Evolutionary conservation across 2,113 vertebrate species (phyloP).

Genomic region (Micronisus gabar): DNA sequence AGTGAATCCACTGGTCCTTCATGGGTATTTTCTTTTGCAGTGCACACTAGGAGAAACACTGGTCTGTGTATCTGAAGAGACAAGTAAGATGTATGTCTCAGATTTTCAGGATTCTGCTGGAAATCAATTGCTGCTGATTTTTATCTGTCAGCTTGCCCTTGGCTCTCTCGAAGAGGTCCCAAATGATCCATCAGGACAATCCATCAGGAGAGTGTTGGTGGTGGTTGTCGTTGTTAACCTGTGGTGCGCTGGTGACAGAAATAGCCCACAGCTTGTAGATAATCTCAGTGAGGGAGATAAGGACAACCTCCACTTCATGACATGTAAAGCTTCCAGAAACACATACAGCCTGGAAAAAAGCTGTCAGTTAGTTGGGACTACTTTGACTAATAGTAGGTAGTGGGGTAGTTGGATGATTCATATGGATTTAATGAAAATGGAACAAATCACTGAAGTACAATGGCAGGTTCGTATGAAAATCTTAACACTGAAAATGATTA

Average conservation of each 20-base stretch:
- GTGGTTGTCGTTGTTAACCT: conserved; percentile 34
- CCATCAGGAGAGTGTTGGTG: conserved; percentile 42
- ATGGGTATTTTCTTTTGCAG: conserved; percentile 1
- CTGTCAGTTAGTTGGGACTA: neutral
- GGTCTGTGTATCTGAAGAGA: neutral
- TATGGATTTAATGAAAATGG: neutral
- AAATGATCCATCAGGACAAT: conserved; percentile 47
- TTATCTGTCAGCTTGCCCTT: conserved; percentile 53
- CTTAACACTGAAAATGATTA: neutral
- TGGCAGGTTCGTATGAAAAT: neutral
- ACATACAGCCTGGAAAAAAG: neutral
- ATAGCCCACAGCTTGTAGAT: conserved; percentile 8
- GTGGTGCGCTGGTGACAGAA: conserved; percentile 14
- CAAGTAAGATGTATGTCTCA: conserved; percentile 22
- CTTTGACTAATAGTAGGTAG: neutral
- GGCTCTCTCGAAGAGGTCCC: conserved; percentile 24
- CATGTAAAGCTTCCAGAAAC: neutral
- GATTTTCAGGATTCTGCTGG: conserved; percentile 45
- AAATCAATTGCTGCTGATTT: conserved; percentile 56
- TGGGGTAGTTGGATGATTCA: neutral
- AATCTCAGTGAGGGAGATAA: conserved; percentile 23
- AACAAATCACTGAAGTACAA: neutral
- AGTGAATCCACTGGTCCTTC: neutral
- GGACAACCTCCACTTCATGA: neutral
- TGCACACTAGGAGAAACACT: neutral